These are phyloP conservation scores for Sebastes schlegelii DNA, from an alignment of 2,113 vertebrate genomes.

Conservation along the genomic window DNA sequence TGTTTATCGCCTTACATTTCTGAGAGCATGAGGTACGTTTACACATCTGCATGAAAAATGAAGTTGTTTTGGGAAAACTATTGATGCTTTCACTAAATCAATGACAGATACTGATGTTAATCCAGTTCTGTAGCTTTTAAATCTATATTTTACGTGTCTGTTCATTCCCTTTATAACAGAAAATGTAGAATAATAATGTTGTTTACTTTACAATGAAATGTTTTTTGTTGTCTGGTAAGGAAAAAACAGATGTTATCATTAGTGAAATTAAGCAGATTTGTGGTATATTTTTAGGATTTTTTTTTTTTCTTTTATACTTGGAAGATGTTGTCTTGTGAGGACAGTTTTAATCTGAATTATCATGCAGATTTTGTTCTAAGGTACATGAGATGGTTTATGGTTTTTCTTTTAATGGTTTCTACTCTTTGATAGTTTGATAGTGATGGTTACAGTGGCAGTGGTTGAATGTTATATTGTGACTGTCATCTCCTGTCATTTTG, in stretches of 20 bases:
- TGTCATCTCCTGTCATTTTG: conserved; percentile 1
- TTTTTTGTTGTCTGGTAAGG: background rate
- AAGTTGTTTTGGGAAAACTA: background rate
- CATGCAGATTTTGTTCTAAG: background rate
- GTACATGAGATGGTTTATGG: background rate
- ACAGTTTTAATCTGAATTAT: background rate
- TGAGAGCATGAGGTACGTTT: background rate
- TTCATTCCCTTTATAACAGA: background rate
- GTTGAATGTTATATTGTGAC: background rate
- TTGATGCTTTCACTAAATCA: background rate
- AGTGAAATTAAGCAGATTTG: background rate
- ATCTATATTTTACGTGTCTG: background rate
- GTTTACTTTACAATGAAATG: background rate
- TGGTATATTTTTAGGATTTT: no score
- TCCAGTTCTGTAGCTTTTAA: background rate
- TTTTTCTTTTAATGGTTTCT: background rate
- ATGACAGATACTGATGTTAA: background rate
- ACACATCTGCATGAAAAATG: background rate
- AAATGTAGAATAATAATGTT: background rate
- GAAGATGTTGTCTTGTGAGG: background rate
- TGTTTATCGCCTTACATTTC: background rate
- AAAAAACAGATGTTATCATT: background rate
- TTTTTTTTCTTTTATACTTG: background rate
- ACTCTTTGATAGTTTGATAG: background rate
- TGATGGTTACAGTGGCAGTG: background rate